phyloP scores from a whole-genome alignment of 2,113 vertebrate genomes.

The Xyrauchen texanus region DNA sequence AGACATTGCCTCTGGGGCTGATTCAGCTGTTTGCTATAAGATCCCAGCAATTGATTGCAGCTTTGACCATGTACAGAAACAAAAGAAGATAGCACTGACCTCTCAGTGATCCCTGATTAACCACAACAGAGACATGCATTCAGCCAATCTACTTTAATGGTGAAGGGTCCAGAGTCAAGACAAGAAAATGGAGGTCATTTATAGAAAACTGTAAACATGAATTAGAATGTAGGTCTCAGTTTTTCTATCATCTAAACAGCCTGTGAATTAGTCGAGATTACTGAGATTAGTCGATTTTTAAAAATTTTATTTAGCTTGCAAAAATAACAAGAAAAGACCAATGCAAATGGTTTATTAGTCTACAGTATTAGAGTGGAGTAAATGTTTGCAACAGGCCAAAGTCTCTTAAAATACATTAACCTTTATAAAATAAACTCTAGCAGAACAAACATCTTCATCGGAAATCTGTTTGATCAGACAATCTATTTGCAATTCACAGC shows the following conservation, averaged over 20 bases:
- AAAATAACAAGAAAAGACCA: too few relatives aligned
- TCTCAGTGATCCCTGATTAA: background rate
- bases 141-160: background rate
- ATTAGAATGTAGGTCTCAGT: background rate
- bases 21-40: too few relatives aligned
- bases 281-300: too few relatives aligned
- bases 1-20: too few relatives aligned
- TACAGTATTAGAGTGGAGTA: too few relatives aligned
- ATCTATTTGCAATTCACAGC: slow-evolving; percentile 9
- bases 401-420: slow-evolving; percentile 32
- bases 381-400: slow-evolving; percentile 5
- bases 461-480: slow-evolving; percentile 20
- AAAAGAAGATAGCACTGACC: slow-evolving; percentile 1
- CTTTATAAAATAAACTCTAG: slow-evolving; percentile 14
- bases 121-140: background rate
- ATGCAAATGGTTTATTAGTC: too few relatives aligned
- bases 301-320: too few relatives aligned
- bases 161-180: background rate
- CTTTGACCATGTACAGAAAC: background rate
- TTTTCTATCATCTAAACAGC: too few relatives aligned
- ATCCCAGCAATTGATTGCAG: slow-evolving; percentile 21
- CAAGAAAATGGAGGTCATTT: slow-evolving; percentile 19
- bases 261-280: too few relatives aligned
- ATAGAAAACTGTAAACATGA: background rate
- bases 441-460: background rate